Evolutionary conservation across 2,797 vertebrate genomes (phyloP).

Genomic region (Microchirus variegatus): DNA sequence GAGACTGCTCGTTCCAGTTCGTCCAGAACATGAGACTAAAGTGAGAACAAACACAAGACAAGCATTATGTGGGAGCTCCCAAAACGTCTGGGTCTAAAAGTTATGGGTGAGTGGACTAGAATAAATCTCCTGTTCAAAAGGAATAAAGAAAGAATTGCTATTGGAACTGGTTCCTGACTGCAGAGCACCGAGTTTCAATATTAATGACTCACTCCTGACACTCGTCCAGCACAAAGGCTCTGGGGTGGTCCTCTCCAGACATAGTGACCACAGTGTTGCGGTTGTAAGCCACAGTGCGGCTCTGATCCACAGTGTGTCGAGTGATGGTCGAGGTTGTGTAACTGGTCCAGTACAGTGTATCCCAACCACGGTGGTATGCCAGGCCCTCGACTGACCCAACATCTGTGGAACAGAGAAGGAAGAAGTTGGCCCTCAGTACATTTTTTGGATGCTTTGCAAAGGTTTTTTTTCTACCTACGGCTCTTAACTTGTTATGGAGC

Average conservation of each 20-base stretch:
- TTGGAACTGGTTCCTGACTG: slow-evolving; percentile 21
- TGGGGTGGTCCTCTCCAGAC: slow-evolving; percentile 96
- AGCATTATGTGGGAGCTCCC: slow-evolving; percentile 13
- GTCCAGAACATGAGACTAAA: slow-evolving; percentile 98
- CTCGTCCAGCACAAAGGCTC: slow-evolving; percentile 96
- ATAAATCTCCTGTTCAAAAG: slow-evolving; percentile 38
- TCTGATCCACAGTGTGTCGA: slow-evolving; percentile 96
- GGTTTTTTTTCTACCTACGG: slow-evolving; percentile 9
- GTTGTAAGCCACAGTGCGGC: slow-evolving; percentile 88
- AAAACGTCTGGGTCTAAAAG: slow-evolving; percentile 14
- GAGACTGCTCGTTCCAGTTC: slow-evolving; percentile 97
- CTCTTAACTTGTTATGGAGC: neutral
- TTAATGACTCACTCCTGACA: slow-evolving; percentile 91
- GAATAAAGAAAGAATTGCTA: slow-evolving; percentile 2
- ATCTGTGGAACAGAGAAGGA: slow-evolving; percentile 75
- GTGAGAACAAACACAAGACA: slow-evolving; percentile 23
- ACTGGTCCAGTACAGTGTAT: slow-evolving; percentile 97
- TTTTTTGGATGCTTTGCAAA: slow-evolving; percentile 2
- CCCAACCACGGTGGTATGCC: slow-evolving; percentile 95
- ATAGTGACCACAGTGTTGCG: slow-evolving; percentile 96
- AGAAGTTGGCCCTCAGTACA: slow-evolving; percentile 12
- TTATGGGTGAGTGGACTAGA: slow-evolving; percentile 27
- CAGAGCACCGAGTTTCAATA: slow-evolving; percentile 25
- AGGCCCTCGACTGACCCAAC: slow-evolving; percentile 97
- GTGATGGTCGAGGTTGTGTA: slow-evolving; percentile 98